phyloP scores from a whole-genome alignment of 2,797 vertebrate genomes.

The Ctenopoma kingsleyae region DNA sequence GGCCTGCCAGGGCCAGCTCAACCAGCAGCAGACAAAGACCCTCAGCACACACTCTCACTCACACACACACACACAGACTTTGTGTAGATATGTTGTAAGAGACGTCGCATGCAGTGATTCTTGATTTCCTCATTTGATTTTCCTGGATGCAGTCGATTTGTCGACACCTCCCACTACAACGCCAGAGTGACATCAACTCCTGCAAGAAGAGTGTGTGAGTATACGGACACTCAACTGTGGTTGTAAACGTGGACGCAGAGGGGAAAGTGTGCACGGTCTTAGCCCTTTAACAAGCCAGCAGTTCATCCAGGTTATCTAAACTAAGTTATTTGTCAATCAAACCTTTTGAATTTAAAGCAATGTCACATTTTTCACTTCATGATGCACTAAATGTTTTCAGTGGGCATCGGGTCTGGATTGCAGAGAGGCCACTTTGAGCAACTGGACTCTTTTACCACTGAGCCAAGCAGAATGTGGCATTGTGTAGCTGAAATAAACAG shows the following conservation, averaged over 20 bases:
- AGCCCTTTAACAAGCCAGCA: background rate
- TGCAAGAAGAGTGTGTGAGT: background rate
- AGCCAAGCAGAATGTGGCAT: no score
- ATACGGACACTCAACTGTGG: no score
- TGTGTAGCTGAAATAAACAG: no score
- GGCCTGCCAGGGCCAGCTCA: constrained; percentile 76
- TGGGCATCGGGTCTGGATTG: no score
- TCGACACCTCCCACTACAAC: background rate
- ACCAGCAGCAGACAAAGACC: constrained; percentile 61
- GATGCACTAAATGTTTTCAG: no score
- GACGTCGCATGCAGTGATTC: background rate
- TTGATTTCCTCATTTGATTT: background rate
- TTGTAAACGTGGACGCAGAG: no score
- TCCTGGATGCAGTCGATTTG: background rate
- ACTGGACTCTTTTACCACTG: no score
- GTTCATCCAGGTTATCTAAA: background rate
- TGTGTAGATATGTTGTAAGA: background rate
- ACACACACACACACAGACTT: constrained; percentile 9
- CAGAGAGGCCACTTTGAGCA: no score
- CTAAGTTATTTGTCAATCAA: no score
- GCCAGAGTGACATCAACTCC: background rate
- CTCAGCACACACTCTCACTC: constrained; percentile 26
- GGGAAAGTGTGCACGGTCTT: no score
- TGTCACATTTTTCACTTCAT: no score
- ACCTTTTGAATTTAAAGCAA: no score